A percentile compares a stretch with the other conserved stretches of the same genome.
These are phyloP conservation scores for Andricus grossulariae DNA, from an alignment of 1,140 invertebrate species.

Conservation along the genomic window DNA sequence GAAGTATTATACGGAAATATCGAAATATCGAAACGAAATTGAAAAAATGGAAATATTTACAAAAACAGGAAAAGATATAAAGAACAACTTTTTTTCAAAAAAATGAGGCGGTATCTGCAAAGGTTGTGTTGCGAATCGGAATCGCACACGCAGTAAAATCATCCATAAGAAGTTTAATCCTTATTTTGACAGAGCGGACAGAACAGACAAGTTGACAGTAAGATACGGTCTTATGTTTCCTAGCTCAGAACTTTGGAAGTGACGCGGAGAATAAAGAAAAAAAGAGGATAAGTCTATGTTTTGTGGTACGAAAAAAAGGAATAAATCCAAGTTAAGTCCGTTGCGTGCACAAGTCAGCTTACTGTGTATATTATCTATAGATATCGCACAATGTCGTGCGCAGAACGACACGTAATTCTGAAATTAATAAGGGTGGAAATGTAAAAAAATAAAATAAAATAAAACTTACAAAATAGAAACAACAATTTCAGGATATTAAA, in stretches of 20 bases:
- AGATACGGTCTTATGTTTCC: conserved; percentile 56
- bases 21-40: too few species aligned
- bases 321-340: conserved; percentile 38
- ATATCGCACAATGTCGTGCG: conserved; percentile 41
- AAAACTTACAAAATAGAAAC: background rate
- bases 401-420: background rate
- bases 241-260: conserved; percentile 32
- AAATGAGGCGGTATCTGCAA: too few species aligned
- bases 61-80: too few species aligned
- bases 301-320: conserved; percentile 34
- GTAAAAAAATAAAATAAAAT: conserved; percentile 14
- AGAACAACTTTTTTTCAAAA: too few species aligned
- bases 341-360: conserved; percentile 15
- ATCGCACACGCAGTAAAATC: conserved; percentile 42
- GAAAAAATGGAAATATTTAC: too few species aligned
- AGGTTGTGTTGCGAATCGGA: background rate
- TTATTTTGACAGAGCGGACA: conserved; percentile 71
- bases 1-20: too few species aligned
- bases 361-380: conserved; percentile 38
- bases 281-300: too few species aligned
- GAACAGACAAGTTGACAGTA: conserved; percentile 63
- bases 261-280: background rate
- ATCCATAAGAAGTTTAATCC: conserved; percentile 66
- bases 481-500: background rate
- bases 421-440: conserved; percentile 13